Percentiles rank a stretch among this genome's conserved stretches.
phyloP scores from a whole-genome alignment of 1,140 invertebrate genomes.

The Reticulitermes speratus region DNA sequence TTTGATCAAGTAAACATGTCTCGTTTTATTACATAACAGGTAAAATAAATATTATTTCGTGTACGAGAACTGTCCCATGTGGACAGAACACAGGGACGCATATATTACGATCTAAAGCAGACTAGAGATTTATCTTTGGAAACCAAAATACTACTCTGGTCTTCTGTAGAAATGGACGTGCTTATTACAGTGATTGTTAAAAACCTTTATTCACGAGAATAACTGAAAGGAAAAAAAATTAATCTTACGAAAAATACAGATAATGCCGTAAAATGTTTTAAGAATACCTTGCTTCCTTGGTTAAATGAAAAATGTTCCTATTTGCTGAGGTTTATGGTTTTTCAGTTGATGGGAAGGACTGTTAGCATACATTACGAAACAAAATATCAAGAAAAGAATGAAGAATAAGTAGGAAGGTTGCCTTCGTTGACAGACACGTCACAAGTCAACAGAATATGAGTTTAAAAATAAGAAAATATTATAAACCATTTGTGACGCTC shows the following conservation, averaged over 20 bases:
- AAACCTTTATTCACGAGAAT: neutral
- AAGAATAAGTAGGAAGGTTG: neutral
- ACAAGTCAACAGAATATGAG: slow-evolving; percentile 1
- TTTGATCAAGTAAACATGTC: too few species aligned
- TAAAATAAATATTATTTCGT: too few species aligned
- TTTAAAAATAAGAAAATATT: neutral
- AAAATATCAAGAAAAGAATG: neutral
- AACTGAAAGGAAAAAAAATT: neutral
- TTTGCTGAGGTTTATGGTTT: neutral
- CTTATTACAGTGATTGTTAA: neutral
- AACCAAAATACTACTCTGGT: neutral
- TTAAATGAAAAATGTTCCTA: neutral
- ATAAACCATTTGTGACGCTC: neutral
- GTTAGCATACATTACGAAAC: neutral
- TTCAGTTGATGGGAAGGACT: neutral
- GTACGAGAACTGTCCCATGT: too few species aligned
- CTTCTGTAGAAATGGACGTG: neutral
- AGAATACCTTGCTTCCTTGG: neutral
- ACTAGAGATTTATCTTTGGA: neutral
- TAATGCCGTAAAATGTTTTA: too few species aligned
- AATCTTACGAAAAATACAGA: neutral
- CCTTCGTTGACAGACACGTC: neutral
- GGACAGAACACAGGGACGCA: too few species aligned
- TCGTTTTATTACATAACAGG: too few species aligned
- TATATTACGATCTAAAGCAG: neutral